Evolutionary conservation across 2,888 invertebrate species (phyloP).

Genomic region (Griposia aprilina): DNA sequence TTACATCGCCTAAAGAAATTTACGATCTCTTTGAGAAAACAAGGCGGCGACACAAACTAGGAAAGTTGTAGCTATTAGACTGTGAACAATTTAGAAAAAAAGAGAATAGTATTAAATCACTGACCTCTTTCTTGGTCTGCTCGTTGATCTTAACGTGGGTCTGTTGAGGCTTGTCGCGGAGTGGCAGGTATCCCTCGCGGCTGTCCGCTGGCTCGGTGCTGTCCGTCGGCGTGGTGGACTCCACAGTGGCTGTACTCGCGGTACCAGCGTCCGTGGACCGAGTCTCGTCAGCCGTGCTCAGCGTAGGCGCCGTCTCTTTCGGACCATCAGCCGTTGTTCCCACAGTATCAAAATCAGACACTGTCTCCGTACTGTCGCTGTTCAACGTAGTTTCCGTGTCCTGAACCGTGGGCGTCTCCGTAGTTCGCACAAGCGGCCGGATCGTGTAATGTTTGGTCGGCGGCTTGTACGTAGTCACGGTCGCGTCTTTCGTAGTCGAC

Average conservation of each 20-base stretch:
- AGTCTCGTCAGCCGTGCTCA: constrained; percentile 81
- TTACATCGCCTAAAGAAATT: constrained; percentile 75
- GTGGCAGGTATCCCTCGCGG: constrained; percentile 87
- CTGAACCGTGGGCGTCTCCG: constrained; percentile 82
- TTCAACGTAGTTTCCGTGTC: constrained; percentile 88
- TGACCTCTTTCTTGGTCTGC: constrained; percentile 90
- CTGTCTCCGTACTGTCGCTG: constrained; percentile 89
- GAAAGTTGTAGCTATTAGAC: constrained; percentile 85
- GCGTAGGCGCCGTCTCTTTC: constrained; percentile 80
- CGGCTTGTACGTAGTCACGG: constrained; percentile 80
- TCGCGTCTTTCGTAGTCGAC: constrained; percentile 77
- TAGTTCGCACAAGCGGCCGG: constrained; percentile 84
- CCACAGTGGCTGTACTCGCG: constrained; percentile 81
- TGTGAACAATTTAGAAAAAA: constrained; percentile 83
- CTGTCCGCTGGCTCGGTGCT: constrained; percentile 87
- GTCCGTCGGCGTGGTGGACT: constrained; percentile 81
- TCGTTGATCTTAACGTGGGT: constrained; percentile 89
- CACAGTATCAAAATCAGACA: constrained; percentile 81
- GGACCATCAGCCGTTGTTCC: constrained; percentile 81
- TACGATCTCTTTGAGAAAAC: constrained; percentile 78
- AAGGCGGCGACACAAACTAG: constrained; percentile 74
- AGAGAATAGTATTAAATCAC: constrained; percentile 83
- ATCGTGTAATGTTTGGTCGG: constrained; percentile 90
- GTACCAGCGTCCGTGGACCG: constrained; percentile 82
- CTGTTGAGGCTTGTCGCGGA: constrained; percentile 87